Evolutionary conservation across 2,113 vertebrate species (phyloP).

Genomic region (Trogon melanurus): DNA sequence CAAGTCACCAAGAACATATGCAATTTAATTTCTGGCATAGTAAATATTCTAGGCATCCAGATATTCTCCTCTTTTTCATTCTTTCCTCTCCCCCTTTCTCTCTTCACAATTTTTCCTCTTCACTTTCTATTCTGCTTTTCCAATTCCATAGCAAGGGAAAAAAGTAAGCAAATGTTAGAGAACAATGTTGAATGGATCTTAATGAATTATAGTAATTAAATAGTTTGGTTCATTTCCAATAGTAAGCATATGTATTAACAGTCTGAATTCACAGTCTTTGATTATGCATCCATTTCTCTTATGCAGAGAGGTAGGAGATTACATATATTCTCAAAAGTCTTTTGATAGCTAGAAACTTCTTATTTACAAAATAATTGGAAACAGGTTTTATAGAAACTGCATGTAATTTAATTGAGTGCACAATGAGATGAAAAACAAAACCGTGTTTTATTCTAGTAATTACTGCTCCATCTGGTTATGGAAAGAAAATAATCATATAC

Average conservation of each 20-base stretch:
- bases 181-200: neutral
- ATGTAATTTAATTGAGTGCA: neutral
- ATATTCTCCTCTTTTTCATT: neutral
- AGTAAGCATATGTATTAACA: neutral
- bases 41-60: neutral
- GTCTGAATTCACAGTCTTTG: neutral
- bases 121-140: neutral
- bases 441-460: neutral
- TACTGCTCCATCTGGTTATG: neutral
- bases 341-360: neutral
- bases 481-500: neutral
- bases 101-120: neutral
- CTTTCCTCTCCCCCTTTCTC: neutral
- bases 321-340: neutral
- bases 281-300: neutral
- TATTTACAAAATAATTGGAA: conserved; percentile 5
- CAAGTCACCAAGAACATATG: neutral
- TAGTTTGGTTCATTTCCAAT: neutral
- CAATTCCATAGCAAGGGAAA: neutral
- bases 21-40: neutral
- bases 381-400: neutral
- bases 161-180: neutral
- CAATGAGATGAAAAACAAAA: neutral
- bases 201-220: neutral
- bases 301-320: neutral